Conservation (phyloP, 2,113 vertebrate species). For the Cyanoliseus patagonus region DNA sequence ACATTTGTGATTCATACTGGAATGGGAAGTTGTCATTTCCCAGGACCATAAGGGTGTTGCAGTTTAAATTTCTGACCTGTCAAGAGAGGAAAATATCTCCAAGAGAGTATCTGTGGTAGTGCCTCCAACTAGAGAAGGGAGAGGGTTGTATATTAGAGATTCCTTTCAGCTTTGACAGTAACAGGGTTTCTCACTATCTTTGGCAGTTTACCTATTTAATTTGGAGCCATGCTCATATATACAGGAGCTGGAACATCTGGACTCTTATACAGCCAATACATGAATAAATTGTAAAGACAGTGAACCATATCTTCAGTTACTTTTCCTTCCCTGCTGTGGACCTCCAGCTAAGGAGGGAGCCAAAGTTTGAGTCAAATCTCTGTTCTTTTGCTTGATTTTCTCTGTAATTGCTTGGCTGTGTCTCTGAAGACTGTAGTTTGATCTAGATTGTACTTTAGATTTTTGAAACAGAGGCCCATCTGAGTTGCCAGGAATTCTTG, state of each 20-base stretch:
- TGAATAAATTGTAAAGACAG: neutral
- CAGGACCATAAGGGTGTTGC: neutral
- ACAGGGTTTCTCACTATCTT: neutral
- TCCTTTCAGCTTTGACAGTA: neutral
- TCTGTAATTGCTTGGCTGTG: neutral
- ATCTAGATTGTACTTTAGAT: neutral
- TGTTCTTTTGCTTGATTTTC: neutral
- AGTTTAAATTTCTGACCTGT: neutral
- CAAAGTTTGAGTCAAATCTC: neutral
- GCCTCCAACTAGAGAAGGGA: neutral
- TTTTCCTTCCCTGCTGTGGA: neutral
- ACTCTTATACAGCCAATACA: neutral
- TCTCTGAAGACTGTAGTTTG: neutral
- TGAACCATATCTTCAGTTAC: neutral
- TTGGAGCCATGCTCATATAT: neutral
- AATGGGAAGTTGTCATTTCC: neutral
- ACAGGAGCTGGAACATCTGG: neutral
- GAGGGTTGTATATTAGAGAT: neutral
- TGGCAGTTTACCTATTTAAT: neutral
- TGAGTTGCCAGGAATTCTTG: neutral
- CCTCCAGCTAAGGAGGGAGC: neutral
- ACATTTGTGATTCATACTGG: neutral
- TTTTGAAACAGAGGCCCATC: neutral
- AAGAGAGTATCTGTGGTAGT: neutral
- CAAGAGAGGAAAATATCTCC: neutral